Evolutionary conservation across 2,113 vertebrate genomes (phyloP).

Genomic region (Hippocampus barbouri): DNA sequence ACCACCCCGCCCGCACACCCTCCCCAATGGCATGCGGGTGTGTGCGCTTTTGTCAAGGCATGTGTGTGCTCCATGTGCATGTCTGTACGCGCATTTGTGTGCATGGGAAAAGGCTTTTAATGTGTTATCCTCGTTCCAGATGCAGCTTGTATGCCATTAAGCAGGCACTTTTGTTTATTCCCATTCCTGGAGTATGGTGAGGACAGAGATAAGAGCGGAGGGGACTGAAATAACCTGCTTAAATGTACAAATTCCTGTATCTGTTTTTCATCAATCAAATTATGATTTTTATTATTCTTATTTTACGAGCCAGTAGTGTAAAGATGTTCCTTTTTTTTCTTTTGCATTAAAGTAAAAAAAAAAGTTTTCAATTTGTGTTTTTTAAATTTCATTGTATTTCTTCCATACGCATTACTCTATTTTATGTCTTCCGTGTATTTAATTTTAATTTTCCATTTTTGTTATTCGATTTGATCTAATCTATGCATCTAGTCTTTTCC

Average conservation of each 20-base stretch:
- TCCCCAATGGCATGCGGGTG: slow-evolving; percentile 5
- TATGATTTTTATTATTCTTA: too few relatives aligned
- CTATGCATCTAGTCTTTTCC: not conserved
- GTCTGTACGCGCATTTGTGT: slow-evolving; percentile 10
- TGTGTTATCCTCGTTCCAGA: slow-evolving; percentile 17
- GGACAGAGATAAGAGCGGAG: not conserved
- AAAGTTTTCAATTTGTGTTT: not conserved
- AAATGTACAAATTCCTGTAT: not conserved
- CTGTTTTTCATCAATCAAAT: not conserved
- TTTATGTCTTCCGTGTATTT: not conserved
- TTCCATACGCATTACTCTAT: not conserved
- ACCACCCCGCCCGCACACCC: not conserved
- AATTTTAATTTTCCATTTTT: not conserved
- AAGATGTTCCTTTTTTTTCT: too few relatives aligned
- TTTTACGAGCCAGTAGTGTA: too few relatives aligned
- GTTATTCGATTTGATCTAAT: not conserved
- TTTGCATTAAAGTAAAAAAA: too few relatives aligned
- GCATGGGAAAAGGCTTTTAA: not conserved
- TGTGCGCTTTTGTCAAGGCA: not conserved
- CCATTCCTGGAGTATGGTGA: not conserved
- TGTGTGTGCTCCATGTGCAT: not conserved
- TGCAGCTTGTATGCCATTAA: not conserved
- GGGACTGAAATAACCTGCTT: slow-evolving; percentile 5
- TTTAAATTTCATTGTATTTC: not conserved
- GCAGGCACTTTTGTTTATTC: not conserved